These are phyloP conservation scores for Lepidothrix coronata DNA, from an alignment of 2,113 vertebrate species.

Conservation along the genomic window DNA sequence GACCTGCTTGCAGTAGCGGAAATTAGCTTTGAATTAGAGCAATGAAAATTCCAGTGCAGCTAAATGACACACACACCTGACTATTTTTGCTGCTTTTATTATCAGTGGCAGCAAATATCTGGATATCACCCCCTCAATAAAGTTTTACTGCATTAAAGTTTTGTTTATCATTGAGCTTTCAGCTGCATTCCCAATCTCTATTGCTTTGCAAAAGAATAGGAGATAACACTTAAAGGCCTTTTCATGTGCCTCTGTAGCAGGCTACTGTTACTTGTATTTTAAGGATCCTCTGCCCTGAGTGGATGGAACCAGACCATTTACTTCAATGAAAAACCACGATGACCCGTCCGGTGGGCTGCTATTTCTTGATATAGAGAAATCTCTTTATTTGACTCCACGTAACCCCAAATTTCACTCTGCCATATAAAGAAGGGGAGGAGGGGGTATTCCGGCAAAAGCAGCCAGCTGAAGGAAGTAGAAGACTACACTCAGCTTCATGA, in stretches of 20 bases:
- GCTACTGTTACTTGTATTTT: not conserved
- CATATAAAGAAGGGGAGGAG: not conserved
- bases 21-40: slow-evolving; percentile 14
- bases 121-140: not conserved
- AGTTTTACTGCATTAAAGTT: not conserved
- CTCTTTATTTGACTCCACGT: not conserved
- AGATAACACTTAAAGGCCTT: not conserved
- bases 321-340: not conserved
- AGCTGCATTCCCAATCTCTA: not conserved
- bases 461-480: not conserved
- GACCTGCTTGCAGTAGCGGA: not conserved
- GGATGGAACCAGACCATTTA: not conserved
- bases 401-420: not conserved
- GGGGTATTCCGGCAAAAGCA: not conserved
- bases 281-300: not conserved
- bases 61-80: not conserved
- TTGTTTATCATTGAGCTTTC: accelerated
- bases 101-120: not conserved
- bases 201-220: not conserved
- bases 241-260: not conserved
- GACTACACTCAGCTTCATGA: not conserved
- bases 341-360: not conserved
- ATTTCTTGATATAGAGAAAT: not conserved
- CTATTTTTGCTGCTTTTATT: not conserved
- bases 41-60: not conserved